These are phyloP conservation scores for Synergus umbraculus DNA, from an alignment of 2,888 invertebrate genomes.

Conservation along the genomic window DNA sequence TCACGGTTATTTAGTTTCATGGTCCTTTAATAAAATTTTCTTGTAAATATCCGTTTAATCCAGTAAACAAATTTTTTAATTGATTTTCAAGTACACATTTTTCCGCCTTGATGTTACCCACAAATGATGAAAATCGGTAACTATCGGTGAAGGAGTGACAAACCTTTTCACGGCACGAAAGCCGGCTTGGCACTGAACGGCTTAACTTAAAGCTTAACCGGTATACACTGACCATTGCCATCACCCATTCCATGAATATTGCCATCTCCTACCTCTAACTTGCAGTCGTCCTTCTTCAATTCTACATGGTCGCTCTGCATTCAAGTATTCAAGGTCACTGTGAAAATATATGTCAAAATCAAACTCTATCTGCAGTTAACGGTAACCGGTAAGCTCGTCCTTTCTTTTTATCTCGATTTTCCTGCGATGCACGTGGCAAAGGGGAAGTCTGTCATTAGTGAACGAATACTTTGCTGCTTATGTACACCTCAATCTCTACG, in stretches of 20 bases:
- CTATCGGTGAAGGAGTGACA: slow-evolving; percentile 53
- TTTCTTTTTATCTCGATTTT: slow-evolving; percentile 41
- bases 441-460: slow-evolving; percentile 31
- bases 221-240: slow-evolving; percentile 67
- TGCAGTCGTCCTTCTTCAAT: slow-evolving; percentile 63
- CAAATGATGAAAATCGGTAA: slow-evolving; percentile 23
- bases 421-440: slow-evolving; percentile 30
- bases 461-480: not conserved
- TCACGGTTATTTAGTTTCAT: slow-evolving; percentile 38
- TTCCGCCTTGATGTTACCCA: not conserved
- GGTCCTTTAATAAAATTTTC: not conserved
- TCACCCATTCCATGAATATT: slow-evolving; percentile 51
- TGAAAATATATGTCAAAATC: slow-evolving; percentile 68
- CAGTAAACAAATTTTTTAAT: not conserved
- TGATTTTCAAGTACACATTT: slow-evolving; percentile 24
- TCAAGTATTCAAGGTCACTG: slow-evolving; percentile 70
- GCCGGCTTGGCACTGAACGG: slow-evolving; percentile 69
- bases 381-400: slow-evolving; percentile 42
- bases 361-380: slow-evolving; percentile 50
- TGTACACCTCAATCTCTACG: not conserved
- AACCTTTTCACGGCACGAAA: slow-evolving; percentile 67
- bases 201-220: slow-evolving; percentile 59
- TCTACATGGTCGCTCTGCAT: slow-evolving; percentile 59
- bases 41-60: not conserved
- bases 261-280: slow-evolving; percentile 51